Evolutionary conservation across 2,888 invertebrate species (phyloP), one percentile per base, ranked within the genome.

Genomic region (Eupithecia centaureata): DNA sequence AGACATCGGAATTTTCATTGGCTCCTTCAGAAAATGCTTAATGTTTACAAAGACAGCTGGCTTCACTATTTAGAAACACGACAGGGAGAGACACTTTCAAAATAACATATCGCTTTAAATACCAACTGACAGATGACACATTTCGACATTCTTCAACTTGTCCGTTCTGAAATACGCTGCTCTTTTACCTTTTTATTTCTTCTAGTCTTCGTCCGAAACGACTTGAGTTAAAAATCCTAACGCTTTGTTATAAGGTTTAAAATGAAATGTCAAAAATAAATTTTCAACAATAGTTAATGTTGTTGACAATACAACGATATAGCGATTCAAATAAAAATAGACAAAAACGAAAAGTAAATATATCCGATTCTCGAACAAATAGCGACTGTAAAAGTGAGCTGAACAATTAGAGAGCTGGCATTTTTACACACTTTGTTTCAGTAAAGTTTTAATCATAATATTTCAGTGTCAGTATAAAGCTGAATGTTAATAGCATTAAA

Each of bases 71-170:
- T 88, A 86, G 89, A 89, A 86, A 87, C 85, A 85, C 83, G 85
- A 85, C 85, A 78, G 57, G 52, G 76, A 78, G 78, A 80, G 86
- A 84, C 87, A 86, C 87, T 87, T 90, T 82, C 86, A 85, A 85
- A 91, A 90, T 90, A 92, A 92, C 92, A 92, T 91, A 92, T 92
- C 89, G 91, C 86, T 91, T 89, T 93, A 92, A 93, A 93, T 88
- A 86, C 89, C 92, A 83, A 91, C 86, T 92, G 93, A 93, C 93
- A 93, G 92, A 89, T 91, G 93, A 93, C 93, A 93, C 92, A 91
- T 93, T 91, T 92, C 89, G 88, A 91, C 92, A 92, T 92, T 91
- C 91, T 90, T 92, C 90, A 92, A 92, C 92, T 92, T 92, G 92
- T 92, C 90, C 86, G 85, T 88, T 88, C 88, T 91, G 89, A 91